These are phyloP conservation scores for Carterocephalus palaemon DNA, from an alignment of 2,888 invertebrate genomes.

Conservation along the genomic window DNA sequence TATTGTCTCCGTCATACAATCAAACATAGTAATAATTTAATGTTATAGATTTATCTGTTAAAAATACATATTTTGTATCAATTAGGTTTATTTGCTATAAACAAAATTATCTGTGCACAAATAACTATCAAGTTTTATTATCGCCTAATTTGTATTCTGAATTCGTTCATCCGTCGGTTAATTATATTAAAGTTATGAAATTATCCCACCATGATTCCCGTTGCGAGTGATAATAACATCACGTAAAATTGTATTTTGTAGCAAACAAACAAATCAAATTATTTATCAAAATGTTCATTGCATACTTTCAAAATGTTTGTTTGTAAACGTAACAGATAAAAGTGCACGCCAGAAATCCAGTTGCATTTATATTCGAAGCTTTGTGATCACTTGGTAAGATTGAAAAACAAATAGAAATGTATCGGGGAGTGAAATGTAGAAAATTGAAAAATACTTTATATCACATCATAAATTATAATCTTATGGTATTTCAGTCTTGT, in stretches of 20 bases:
- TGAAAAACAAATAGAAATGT: slow-evolving; percentile 18
- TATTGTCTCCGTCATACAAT: too few species aligned
- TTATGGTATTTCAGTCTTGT: too few species aligned
- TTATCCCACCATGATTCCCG: slow-evolving; percentile 14
- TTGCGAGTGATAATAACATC: slow-evolving; percentile 1
- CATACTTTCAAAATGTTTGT: slow-evolving; percentile 2
- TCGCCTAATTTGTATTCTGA: slow-evolving; percentile 3
- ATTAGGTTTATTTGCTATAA: too few species aligned
- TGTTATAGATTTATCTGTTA: too few species aligned
- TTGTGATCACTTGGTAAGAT: slow-evolving; percentile 16
- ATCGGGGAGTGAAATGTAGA: slow-evolving; percentile 1
- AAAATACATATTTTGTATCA: too few species aligned
- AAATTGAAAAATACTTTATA: too few species aligned
- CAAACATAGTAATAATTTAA: too few species aligned
- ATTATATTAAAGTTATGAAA: slow-evolving; percentile 17
- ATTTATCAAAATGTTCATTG: slow-evolving; percentile 13
- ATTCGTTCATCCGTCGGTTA: slow-evolving; percentile 21
- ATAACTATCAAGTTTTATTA: slow-evolving; percentile 8
- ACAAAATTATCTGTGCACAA: too few species aligned
- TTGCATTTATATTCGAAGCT: slow-evolving; percentile 17
- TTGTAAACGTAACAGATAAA: slow-evolving; percentile 1
- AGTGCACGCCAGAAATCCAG: slow-evolving; percentile 8
- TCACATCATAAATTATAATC: too few species aligned
- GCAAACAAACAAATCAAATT: slow-evolving; percentile 22
- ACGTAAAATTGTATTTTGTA: slow-evolving; percentile 6